Base-by-base conservation (phyloP, 1,140 invertebrate genomes). In the Drosophila nikananu region DNA sequence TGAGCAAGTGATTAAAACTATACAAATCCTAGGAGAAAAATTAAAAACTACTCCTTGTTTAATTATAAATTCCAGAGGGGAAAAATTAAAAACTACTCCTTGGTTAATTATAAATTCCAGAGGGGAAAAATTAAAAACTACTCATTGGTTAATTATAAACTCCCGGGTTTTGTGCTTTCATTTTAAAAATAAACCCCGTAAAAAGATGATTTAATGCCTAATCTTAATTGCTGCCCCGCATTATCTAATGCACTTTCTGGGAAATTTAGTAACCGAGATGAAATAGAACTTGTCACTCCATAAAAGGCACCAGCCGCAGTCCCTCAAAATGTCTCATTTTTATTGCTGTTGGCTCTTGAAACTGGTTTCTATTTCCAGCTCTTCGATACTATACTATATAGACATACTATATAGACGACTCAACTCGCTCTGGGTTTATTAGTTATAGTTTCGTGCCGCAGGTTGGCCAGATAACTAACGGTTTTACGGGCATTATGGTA, bases 341-440 rank as follows among this genome's bases (percentile, higher is more conserved):
- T 68, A 66, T 46, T 58, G 27, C 58, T 37, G 48, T n/a, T 65
- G 61, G 42, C 61, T 35, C 48, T 27, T 13, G 67, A 70, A 71
- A 71, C 67, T 19, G 41, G 67, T 71, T 71, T 64, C 49, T 35
- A 55, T 63, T 39, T 55, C 21, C 46, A 68, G 49, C 67, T 48
- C 67, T 70, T 68, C 49, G 49, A 64, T 57, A 21, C 25, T 64
- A 19, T 59, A 32, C 60, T 51, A 67, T 67, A 66, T 51, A 19
- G 37, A 35, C 21, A 48, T 65, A 27, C 30, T 48, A 61, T 17
- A 49, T 12, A 2, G 5, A 21, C n/a, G n/a, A n/a, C n/a, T n/a
- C n/a, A n/a, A n/a, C n/a, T n/a, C n/a, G n/a, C n/a, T n/a, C n/a
- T n/a, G 19, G 44, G 15, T 54, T 54, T 68, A 39, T 42, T 64